Evolutionary conservation across 2,113 vertebrate species (phyloP).

Genomic region (Lycocorax pyrrhopterus): DNA sequence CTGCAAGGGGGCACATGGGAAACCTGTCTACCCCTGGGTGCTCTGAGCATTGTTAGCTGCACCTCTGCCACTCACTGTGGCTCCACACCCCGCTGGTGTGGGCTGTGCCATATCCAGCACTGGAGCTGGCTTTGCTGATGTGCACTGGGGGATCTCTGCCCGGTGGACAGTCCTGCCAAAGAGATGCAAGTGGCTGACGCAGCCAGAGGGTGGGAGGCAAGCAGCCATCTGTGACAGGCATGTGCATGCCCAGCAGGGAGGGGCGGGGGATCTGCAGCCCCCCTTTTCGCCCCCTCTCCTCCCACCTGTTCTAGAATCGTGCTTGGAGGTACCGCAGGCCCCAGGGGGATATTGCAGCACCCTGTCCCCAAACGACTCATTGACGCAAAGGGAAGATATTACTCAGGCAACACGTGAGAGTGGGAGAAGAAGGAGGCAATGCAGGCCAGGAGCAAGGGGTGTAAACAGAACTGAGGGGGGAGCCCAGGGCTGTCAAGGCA

Average conservation of each 20-base stretch:
- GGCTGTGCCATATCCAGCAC: background rate
- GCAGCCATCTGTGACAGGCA: background rate
- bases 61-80: background rate
- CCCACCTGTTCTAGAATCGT: background rate
- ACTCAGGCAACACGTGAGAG: background rate
- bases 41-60: background rate
- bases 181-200: background rate
- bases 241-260: background rate
- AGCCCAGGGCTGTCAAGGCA: background rate
- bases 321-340: background rate
- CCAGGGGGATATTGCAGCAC: background rate
- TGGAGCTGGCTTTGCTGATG: background rate
- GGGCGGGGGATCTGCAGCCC: background rate
- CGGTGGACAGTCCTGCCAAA: background rate
- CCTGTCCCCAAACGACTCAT: background rate
- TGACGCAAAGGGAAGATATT: background rate
- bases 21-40: background rate
- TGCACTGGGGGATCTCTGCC: background rate
- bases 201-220: background rate
- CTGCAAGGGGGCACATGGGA: background rate
- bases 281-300: background rate
- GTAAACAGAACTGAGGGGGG: background rate
- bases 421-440: background rate
- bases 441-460: background rate
- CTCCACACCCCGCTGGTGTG: rapidly evolving